Percentiles rank a stretch among this genome's conserved stretches.
These are phyloP conservation scores for Montifringilla adamsi DNA, from an alignment of 2,113 vertebrate species.

Conservation along the genomic window DNA sequence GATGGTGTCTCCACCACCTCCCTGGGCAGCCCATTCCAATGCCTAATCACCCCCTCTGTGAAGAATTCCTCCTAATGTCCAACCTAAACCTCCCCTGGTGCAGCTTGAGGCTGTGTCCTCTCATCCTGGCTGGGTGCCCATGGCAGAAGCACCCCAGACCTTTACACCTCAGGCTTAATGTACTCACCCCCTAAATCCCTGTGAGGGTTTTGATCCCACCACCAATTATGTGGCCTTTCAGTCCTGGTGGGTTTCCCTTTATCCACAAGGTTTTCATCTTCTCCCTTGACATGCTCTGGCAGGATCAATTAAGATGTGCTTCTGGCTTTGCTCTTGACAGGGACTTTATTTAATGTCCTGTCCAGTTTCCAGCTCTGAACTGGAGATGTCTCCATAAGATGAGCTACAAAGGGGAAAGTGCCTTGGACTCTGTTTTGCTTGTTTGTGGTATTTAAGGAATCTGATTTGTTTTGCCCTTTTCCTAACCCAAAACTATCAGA, in stretches of 20 bases:
- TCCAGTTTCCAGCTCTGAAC: not conserved
- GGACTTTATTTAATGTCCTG: not conserved
- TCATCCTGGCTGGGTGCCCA: not conserved
- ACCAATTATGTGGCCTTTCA: not conserved
- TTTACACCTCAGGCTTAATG: not conserved
- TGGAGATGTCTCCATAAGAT: not conserved
- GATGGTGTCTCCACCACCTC: no score
- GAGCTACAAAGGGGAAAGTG: not conserved
- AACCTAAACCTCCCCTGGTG: not conserved
- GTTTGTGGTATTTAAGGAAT: not conserved
- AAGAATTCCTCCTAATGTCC: not conserved
- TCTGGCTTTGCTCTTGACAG: not conserved
- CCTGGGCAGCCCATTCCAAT: not conserved
- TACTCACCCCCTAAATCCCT: not conserved
- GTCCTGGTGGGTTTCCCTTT: not conserved
- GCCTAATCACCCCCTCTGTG: not conserved
- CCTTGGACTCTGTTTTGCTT: not conserved
- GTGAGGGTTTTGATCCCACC: not conserved
- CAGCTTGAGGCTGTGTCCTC: not conserved
- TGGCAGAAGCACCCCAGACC: not conserved
- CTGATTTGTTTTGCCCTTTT: not conserved
- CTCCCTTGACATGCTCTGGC: not conserved
- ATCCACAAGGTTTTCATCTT: not conserved
- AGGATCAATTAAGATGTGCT: not conserved
- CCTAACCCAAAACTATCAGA: not conserved